These are phyloP conservation scores for Cheilosia vernalis DNA, from an alignment of 2,888 invertebrate genomes.

Conservation along the genomic window DNA sequence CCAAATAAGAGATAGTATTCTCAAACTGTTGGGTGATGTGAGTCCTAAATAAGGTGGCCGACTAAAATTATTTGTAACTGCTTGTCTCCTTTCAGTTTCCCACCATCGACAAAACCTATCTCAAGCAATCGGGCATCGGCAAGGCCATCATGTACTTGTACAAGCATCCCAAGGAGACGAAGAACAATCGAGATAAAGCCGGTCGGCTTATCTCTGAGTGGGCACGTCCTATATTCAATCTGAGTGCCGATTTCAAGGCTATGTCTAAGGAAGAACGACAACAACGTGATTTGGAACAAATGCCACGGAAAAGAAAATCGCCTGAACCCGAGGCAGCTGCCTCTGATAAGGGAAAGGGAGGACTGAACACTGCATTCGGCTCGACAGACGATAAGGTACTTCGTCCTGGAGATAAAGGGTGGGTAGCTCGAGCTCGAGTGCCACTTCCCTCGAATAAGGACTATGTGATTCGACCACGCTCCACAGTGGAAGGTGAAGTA, in stretches of 20 bases:
- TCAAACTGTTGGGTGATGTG: slow-evolving; percentile 91
- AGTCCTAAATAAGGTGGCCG: slow-evolving; percentile 69
- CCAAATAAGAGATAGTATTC: slow-evolving; percentile 94
- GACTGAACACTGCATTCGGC: slow-evolving; percentile 86
- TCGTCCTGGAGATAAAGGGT: slow-evolving; percentile 97
- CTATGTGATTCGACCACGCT: slow-evolving; percentile 97
- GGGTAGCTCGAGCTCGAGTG: slow-evolving; percentile 97
- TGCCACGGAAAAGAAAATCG: slow-evolving; percentile 85
- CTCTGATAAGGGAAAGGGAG: slow-evolving; percentile 82
- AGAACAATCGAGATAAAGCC: slow-evolving; percentile 94
- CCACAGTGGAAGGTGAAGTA: slow-evolving; percentile 94
- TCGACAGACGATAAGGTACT: slow-evolving; percentile 87
- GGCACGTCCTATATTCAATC: slow-evolving; percentile 98
- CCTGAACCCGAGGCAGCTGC: slow-evolving; percentile 83
- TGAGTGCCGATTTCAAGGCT: slow-evolving; percentile 95
- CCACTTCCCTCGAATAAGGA: slow-evolving; percentile 98
- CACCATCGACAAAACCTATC: slow-evolving; percentile 92
- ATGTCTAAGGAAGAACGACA: slow-evolving; percentile 96
- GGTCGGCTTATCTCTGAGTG: slow-evolving; percentile 98
- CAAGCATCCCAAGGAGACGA: slow-evolving; percentile 98
- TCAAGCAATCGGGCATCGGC: slow-evolving; percentile 98
- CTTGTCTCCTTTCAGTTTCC: slow-evolving; percentile 87
- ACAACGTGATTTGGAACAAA: slow-evolving; percentile 95
- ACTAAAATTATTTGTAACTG: not conserved
- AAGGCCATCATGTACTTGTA: slow-evolving; percentile 99